Conservation (phyloP, 2,113 vertebrate species). For the Albula goreensis region DNA sequence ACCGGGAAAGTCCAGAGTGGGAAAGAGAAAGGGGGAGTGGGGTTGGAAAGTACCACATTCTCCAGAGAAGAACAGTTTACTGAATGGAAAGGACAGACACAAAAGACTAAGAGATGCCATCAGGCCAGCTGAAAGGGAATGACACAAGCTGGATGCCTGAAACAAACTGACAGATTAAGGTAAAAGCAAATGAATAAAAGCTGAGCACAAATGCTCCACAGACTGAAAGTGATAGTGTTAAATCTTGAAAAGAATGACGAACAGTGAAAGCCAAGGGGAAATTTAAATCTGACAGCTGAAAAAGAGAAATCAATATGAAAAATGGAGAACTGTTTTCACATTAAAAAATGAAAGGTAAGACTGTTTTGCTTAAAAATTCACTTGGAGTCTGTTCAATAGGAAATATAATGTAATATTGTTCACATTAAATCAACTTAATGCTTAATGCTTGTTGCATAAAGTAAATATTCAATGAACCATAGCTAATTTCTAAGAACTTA, state of each 20-base stretch:
- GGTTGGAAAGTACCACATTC: constrained; percentile 63
- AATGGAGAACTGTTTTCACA: constrained; percentile 66
- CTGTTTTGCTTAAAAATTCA: neutral
- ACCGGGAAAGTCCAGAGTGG: constrained; percentile 24
- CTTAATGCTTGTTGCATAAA: no score
- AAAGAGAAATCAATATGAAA: constrained; percentile 47
- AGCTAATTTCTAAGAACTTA: no score
- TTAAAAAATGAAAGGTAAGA: constrained; percentile 71
- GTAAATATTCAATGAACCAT: no score
- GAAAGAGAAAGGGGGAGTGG: constrained; percentile 43
- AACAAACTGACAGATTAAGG: neutral
- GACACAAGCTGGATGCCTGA: neutral
- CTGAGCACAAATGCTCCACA: neutral
- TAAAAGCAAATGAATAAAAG: neutral
- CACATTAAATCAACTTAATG: no score
- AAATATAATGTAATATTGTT: neutral
- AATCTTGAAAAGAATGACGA: neutral
- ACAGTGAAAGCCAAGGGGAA: constrained; percentile 44
- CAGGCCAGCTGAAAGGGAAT: neutral
- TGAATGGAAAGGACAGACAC: constrained; percentile 43
- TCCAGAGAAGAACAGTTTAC: constrained; percentile 34
- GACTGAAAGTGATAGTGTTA: neutral
- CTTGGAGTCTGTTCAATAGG: neutral
- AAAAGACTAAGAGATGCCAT: neutral
- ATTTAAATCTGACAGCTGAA: constrained; percentile 46